These are phyloP conservation scores for Eueides isabella DNA, from an alignment of 1,140 invertebrate species.

Conservation along the genomic window DNA sequence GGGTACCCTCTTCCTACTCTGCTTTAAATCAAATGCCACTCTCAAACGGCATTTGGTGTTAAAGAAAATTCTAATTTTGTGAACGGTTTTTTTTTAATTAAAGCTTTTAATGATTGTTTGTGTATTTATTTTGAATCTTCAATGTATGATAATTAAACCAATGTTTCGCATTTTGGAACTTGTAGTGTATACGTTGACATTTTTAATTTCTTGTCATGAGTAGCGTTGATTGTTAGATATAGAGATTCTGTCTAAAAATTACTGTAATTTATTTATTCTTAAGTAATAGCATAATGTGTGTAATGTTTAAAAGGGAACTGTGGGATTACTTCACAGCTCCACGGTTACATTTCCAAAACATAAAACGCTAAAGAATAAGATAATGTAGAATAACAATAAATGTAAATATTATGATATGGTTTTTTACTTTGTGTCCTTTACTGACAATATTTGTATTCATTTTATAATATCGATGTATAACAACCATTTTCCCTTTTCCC, in stretches of 20 bases:
- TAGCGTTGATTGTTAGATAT: not conserved
- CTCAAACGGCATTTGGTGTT: slow-evolving; percentile 4
- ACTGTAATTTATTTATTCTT: slow-evolving; percentile 64
- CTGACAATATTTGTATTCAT: too few relatives aligned
- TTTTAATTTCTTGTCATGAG: not conserved
- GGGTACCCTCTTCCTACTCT: too few relatives aligned
- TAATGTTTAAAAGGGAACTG: slow-evolving; percentile 50
- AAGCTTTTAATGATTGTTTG: slow-evolving; percentile 2
- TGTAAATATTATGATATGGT: slow-evolving; percentile 55
- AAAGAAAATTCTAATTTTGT: not conserved
- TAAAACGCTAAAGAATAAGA: slow-evolving; percentile 55
- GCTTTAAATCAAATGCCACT: not conserved
- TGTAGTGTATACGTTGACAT: not conserved
- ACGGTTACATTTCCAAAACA: slow-evolving; percentile 55
- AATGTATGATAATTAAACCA: slow-evolving; percentile 4
- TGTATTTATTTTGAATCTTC: slow-evolving; percentile 10
- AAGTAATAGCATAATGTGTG: slow-evolving; percentile 60
- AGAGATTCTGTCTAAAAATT: slow-evolving; percentile 7
- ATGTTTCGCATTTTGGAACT: slow-evolving; percentile 4
- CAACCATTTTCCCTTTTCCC: too few relatives aligned
- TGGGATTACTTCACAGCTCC: slow-evolving; percentile 41
- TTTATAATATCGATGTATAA: too few relatives aligned
- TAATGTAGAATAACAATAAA: slow-evolving; percentile 59
- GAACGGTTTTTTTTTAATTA: not conserved
- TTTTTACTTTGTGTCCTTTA: slow-evolving; percentile 13